Evolutionary conservation across 2,113 vertebrate species (phyloP).

Genomic region (Macroglossus sobrinus): DNA sequence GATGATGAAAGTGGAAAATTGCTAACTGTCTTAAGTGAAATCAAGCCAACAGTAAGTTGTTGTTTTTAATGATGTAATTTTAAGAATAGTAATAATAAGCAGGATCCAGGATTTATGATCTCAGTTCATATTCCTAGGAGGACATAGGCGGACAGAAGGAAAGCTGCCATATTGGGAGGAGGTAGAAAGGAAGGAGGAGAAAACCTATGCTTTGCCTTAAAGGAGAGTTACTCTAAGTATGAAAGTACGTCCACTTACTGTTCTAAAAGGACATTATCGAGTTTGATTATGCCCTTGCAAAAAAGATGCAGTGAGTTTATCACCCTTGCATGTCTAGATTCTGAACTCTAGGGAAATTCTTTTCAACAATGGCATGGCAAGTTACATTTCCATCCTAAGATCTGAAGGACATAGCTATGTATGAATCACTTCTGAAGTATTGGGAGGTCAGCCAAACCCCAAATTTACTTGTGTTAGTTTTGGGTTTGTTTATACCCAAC

Average conservation of each 20-base stretch:
- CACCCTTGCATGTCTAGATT: neutral
- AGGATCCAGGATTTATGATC: neutral
- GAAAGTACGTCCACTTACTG: neutral
- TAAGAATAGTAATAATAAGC: neutral
- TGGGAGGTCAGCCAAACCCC: conserved; percentile 24
- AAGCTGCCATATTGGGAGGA: neutral
- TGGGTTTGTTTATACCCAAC: conserved; percentile 30
- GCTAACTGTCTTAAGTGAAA: neutral
- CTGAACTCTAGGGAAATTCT: neutral
- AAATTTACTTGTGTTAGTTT: neutral
- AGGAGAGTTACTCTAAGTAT: neutral
- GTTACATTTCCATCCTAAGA: conserved; percentile 15
- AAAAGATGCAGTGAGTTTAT: neutral
- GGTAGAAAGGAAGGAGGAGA: neutral
- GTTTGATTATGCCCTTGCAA: neutral
- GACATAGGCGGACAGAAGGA: neutral
- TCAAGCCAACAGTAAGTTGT: neutral
- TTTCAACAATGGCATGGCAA: neutral
- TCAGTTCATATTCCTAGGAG: neutral
- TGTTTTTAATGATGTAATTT: neutral
- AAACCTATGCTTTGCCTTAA: neutral
- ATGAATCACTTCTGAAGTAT: conserved; percentile 49
- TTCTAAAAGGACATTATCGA: neutral
- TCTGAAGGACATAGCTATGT: neutral
- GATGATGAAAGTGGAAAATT: neutral